Conservation (phyloP, 2,113 vertebrate species). For the Prietella phreatophila region DNA sequence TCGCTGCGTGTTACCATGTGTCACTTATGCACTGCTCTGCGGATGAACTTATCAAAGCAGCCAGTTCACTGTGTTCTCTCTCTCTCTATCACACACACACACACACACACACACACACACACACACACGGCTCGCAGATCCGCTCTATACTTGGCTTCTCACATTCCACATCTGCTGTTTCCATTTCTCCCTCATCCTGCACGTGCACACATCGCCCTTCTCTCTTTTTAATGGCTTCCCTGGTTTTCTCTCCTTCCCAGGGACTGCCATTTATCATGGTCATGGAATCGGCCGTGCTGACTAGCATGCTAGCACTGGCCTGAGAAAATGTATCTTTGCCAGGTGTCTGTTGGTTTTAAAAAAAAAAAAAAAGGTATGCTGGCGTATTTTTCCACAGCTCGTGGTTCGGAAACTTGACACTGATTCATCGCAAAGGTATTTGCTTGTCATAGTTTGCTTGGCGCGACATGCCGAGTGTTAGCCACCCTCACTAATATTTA, state of each 20-base stretch:
- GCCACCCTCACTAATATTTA: constrained; percentile 59
- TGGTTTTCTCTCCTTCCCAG: neutral
- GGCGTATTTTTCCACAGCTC: neutral
- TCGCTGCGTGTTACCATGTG: constrained; percentile 12
- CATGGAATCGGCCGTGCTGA: constrained; percentile 4
- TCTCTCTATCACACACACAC: neutral
- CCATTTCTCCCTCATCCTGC: constrained; percentile 17
- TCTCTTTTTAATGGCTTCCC: constrained; percentile 1
- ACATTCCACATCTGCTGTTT: constrained; percentile 36
- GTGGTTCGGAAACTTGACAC: constrained; percentile 9
- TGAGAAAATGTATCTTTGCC: neutral
- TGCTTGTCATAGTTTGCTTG: neutral
- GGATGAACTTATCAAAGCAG: constrained; percentile 24
- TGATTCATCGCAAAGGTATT: constrained; percentile 25
- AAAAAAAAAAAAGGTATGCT: neutral
- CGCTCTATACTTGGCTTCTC: constrained; percentile 13
- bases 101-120: neutral
- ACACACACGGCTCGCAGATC: neutral
- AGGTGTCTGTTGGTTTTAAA: constrained; percentile 14
- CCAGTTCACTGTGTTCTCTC: neutral
- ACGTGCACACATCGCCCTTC: constrained; percentile 4
- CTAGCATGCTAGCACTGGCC: constrained; percentile 20
- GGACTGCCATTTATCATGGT: neutral
- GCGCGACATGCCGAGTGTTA: constrained; percentile 41
- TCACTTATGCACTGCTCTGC: constrained; percentile 9